phyloP scores from a whole-genome alignment of 2,113 vertebrate species.

The Engraulis encrasicolus region DNA sequence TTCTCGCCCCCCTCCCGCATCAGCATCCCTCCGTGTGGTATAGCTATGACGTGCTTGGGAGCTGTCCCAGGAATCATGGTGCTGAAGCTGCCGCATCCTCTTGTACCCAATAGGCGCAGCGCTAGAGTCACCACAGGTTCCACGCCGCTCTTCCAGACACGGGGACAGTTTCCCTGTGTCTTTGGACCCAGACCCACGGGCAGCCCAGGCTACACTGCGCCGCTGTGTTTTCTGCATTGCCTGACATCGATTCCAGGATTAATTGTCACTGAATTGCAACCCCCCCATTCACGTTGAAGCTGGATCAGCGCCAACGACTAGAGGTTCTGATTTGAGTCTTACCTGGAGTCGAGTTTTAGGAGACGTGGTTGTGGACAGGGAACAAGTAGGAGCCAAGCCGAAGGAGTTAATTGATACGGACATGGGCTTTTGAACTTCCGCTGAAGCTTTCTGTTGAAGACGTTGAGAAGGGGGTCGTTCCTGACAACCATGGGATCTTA shows the following conservation, averaged over 20 bases:
- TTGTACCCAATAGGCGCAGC: constrained; percentile 65
- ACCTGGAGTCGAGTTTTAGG: background rate
- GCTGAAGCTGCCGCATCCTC: constrained; percentile 76
- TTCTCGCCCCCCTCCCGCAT: constrained; percentile 65
- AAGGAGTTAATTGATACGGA: background rate
- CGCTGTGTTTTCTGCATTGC: background rate
- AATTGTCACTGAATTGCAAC: constrained; percentile 1
- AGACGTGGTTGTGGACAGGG: background rate
- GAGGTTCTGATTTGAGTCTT: constrained; percentile 4
- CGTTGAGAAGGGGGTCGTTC: background rate
- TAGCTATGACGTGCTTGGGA: constrained; percentile 73
- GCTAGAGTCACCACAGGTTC: constrained; percentile 8
- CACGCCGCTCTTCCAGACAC: constrained; percentile 21
- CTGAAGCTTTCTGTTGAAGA: background rate
- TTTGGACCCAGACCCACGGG: background rate
- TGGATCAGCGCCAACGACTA: background rate
- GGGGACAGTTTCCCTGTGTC: background rate
- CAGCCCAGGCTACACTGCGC: background rate
- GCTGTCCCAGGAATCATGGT: constrained; percentile 78
- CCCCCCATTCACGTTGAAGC: background rate
- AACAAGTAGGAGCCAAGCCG: background rate
- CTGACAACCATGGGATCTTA: background rate
- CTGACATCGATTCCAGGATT: constrained; percentile 14
- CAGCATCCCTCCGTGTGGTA: constrained; percentile 71
- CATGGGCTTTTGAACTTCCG: background rate